Percentiles rank a stretch among this genome's conserved stretches.
These are phyloP conservation scores for Hyperoplus lanceolatus DNA, from an alignment of 2,797 vertebrate species.

Conservation along the genomic window DNA sequence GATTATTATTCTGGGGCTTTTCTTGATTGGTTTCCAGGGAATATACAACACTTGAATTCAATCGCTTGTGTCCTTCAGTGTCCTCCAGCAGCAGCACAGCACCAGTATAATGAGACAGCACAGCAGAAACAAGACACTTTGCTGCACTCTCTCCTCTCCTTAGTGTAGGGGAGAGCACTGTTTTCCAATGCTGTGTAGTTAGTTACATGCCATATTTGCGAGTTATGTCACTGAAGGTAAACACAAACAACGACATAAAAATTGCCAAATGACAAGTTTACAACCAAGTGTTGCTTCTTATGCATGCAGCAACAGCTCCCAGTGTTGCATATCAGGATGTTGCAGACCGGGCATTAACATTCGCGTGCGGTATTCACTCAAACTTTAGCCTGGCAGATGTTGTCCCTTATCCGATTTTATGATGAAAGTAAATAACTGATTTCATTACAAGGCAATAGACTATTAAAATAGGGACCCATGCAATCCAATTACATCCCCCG, in stretches of 20 bases:
- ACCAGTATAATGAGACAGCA: conserved; percentile 79
- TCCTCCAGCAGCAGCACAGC: conserved; percentile 83
- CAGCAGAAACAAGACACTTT: conserved; percentile 63
- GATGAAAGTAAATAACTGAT: conserved; percentile 84
- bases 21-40: conserved; percentile 86
- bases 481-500: conserved; percentile 82
- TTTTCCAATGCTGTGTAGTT: conserved; percentile 37
- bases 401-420: conserved; percentile 77
- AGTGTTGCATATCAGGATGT: conserved; percentile 29
- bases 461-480: conserved; percentile 77
- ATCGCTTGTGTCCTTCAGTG: conserved; percentile 84
- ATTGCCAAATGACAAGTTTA: conserved; percentile 29
- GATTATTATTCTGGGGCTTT: conserved; percentile 84
- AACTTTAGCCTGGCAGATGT: conserved; percentile 78
- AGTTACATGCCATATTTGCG: conserved; percentile 16
- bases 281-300: conserved; percentile 47
- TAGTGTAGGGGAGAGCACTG: conserved; percentile 34
- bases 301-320: conserved; percentile 9
- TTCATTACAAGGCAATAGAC: conserved; percentile 81
- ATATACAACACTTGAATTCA: conserved; percentile 85
- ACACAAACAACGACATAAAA: conserved; percentile 38
- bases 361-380: conserved; percentile 58
- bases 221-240: conserved; percentile 37
- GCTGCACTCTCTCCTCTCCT: conserved; percentile 60
- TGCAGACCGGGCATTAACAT: conserved; percentile 65